Evolutionary conservation across 2,797 vertebrate species (phyloP), one percentile per base, ranked within the genome.

Genomic region (Pteronotus mesoamericanus): DNA sequence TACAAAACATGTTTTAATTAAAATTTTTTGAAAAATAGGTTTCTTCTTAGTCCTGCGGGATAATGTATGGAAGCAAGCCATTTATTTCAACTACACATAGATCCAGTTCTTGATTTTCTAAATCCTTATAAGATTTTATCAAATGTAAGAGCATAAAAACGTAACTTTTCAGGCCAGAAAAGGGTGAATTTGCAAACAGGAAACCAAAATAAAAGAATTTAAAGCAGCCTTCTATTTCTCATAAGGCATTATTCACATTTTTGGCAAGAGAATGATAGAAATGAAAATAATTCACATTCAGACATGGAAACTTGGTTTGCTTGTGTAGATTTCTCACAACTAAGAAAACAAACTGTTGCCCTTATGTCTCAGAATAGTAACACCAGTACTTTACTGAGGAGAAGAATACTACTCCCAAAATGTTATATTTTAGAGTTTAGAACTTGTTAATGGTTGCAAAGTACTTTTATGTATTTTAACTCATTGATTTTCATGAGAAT

Each of bases 321-420:
- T 93, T 94, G n/a, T 32, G 10, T 57, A 61, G 37, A 42, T 75
- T 89, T 89, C 53, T 91, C 18, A 79, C n/a, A 94, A 69, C 39
- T 91, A 68, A 91, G 86, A 95, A 96, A 89, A 61, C 16, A 64
- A 94, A 78, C 55, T 83, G 15, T 94, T 94, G 10, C 24, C 82
- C 86, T 44, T 94, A 32, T 68, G 18, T 55, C 61, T 94, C 14
- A 51, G 59, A 46, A 77, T 32, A 94, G 29, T 59, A 77, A 66
- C 16, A 79, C 4, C 26, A 89, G 44, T 74, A 96, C 57, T 87
- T 92, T 71, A 84, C 22, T 64, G 32, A 64, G 12, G 19, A 84
- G 55, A 64, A 18, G 90, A 94, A 79, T 69, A 39, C 42, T 74
- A 26, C 26, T 87, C 34, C 9, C 6, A 48, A 51, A 86, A 89